Percentiles rank a stretch among this genome's conserved stretches.
phyloP scores from a whole-genome alignment of 2,888 invertebrate species.

The Leucoma salicis region DNA sequence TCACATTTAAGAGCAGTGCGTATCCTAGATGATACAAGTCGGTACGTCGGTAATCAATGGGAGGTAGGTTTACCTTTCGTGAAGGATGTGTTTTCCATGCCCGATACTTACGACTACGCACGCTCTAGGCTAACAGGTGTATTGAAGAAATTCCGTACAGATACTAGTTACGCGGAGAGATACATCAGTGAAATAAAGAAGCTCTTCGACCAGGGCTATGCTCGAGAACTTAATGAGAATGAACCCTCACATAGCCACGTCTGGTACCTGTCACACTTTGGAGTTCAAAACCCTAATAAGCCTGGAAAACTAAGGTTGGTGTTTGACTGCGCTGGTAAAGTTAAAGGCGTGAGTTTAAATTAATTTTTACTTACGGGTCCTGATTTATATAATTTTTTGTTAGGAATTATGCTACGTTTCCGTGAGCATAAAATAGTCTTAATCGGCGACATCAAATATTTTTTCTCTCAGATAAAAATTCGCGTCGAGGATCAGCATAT shows the following conservation, averaged over 20 bases:
- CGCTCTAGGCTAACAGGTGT: slow-evolving; percentile 8
- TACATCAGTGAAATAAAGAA: slow-evolving; percentile 7
- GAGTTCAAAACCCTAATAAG: slow-evolving; percentile 11
- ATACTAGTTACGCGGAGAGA: slow-evolving; percentile 5
- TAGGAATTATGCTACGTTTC: slow-evolving; percentile 24
- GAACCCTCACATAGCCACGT: slow-evolving; percentile 13
- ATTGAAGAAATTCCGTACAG: slow-evolving; percentile 10
- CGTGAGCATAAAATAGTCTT: slow-evolving; percentile 8
- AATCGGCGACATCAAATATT: too few species aligned
- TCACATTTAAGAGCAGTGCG: slow-evolving; percentile 14
- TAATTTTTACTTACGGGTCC: slow-evolving; percentile 13
- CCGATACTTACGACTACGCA: slow-evolving; percentile 18
- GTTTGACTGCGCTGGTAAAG: slow-evolving; percentile 21
- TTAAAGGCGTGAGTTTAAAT: slow-evolving; percentile 7
- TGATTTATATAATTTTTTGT: slow-evolving; percentile 22
- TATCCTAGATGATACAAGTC: slow-evolving; percentile 23
- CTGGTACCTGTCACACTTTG: too few species aligned
- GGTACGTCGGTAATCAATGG: slow-evolving; percentile 18
- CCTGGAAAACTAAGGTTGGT: slow-evolving; percentile 23
- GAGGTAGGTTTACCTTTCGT: slow-evolving; percentile 24
- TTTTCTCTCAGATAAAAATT: slow-evolving; percentile 1
- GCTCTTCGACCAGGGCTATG: slow-evolving; percentile 20
- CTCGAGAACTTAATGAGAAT: slow-evolving; percentile 16
- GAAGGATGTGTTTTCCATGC: slow-evolving; percentile 19
- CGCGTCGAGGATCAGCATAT: slow-evolving; percentile 20